These are phyloP conservation scores for Maconellicoccus hirsutus DNA, from an alignment of 1,140 invertebrate genomes.

Conservation along the genomic window DNA sequence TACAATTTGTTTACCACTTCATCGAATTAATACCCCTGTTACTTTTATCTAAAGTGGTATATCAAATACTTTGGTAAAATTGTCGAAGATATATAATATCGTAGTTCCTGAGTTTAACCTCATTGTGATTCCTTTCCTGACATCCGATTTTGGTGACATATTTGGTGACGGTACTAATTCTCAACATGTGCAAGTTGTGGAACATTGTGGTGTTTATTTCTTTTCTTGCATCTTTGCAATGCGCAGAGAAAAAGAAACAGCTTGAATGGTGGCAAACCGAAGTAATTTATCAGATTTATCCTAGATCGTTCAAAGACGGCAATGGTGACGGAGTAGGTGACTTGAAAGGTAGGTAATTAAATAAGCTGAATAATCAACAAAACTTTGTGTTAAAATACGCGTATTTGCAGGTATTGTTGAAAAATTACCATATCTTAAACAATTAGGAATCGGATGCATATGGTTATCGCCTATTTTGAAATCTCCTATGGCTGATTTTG, in stretches of 20 bases:
- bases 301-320: slow-evolving; percentile 59
- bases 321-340: slow-evolving; percentile 69
- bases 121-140: too few species aligned
- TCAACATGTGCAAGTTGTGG: too few species aligned
- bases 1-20: too few species aligned
- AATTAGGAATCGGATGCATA: slow-evolving; percentile 50
- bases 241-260: neutral
- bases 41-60: too few species aligned
- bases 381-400: neutral
- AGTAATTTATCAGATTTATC: slow-evolving; percentile 61
- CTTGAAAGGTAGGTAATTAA: slow-evolving; percentile 39
- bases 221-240: neutral
- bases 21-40: too few species aligned
- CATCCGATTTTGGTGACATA: too few species aligned
- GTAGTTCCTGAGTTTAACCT: too few species aligned
- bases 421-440: slow-evolving; percentile 49
- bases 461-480: slow-evolving; percentile 61
- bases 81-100: too few species aligned
- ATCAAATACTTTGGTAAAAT: too few species aligned
- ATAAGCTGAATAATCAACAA: too few species aligned
- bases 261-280: slow-evolving; percentile 40
- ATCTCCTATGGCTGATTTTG: slow-evolving; percentile 55
- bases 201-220: neutral
- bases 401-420: slow-evolving; percentile 40
- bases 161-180: too few species aligned